Evolutionary conservation across 2,113 vertebrate genomes (phyloP), one percentile per base, ranked within the genome.

Genomic region (Corythaeola cristata): DNA sequence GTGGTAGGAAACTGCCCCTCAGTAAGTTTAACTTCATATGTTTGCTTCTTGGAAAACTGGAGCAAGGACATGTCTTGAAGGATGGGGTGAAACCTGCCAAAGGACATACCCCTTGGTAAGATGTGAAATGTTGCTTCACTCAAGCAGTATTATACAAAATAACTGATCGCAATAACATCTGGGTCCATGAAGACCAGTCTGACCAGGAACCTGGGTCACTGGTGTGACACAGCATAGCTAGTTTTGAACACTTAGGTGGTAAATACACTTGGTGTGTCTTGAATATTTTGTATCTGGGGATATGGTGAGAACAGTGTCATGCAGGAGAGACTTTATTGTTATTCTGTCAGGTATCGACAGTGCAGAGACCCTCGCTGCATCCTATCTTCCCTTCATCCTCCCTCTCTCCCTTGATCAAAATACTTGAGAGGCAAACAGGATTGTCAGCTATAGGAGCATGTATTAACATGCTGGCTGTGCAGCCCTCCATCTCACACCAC

Each of bases 401-500:
- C 23, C 18, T 7, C 15, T 41, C 28, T 16, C 1, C 1, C 4
- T 6, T 16, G 10, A 37, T n/a, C 59, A 30, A 44, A 35, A 32
- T 50, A n/a, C 22, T 49, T 91, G 16, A 44, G 26, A 44, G 5
- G 3, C 74, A 55, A 67, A 44, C 59, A 37, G 12, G 19, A 27
- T 79, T 60, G 19, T 81, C 20, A 59, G 13, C 23, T 56, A 2
- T 76, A 76, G 47, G 28, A 62, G 33, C 3, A 1, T 24, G 4
- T 41, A 4, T 88, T 72, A 35, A 15, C 0, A 1, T 33, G 4
- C 13, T 58, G 32, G 8, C 21, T 62, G 28, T 41, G 32, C 9
- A 39, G 2, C 32, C 22, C 15, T 75, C 7, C 0, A 1, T 45
- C 9, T 26, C 19, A 16, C 27, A 37, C 23, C 1, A 2, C 8